Base-by-base conservation (phyloP, 2,113 vertebrate species). In the Grus americana region DNA sequence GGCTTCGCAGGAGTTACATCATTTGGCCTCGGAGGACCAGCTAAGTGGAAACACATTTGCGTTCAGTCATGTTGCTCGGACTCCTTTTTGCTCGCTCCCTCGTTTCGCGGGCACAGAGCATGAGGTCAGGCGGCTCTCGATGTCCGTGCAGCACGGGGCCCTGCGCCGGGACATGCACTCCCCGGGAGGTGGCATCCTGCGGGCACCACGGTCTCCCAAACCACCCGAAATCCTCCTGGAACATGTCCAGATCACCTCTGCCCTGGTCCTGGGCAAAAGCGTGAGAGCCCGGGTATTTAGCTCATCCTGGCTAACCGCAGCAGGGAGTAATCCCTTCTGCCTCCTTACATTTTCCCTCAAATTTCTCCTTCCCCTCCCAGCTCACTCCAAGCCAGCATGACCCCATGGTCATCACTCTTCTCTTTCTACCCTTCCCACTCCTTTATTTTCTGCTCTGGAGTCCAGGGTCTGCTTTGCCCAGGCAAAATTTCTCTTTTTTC, bases 31-130 rank as follows among this genome's bases (percentile, higher is more conserved):
- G 1, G 67, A 95, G 52, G 86, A 92, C 76, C 79, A 6, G 84
- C 89, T 95, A 96, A 98, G 95, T 97, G 74, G 85, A 98, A 97
- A 96, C 98, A 98, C 92, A 96, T 92, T 71, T 91, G 85, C 4
- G 16, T 75, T 86, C 0, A 0, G 13, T 80, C 50, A 26, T 24
- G 15, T 84, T 86, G 70, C 97, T 92, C 73, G 4, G 23, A 17
- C 63, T 93, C 86, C 71, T 66, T 87, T 66, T 61, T 3, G 2
- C 68, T 88, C 11, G 9, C 42, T 74, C 46, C 85, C 42, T 1
- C 0, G 14, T 54, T 52, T n/a, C 80, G 20, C 7, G 1, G 84
- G 63, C 3, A 2, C 11, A 7, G 47, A 49, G 11, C 29, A 74
- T 27, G 88, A 95, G 90, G 70, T 88, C 88, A 70, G 54, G 68